A percentile compares a stretch with the other conserved stretches of the same genome.
Evolutionary conservation across 2,888 invertebrate genomes (phyloP).

Genomic region (Neocrepidodera transversa): DNA sequence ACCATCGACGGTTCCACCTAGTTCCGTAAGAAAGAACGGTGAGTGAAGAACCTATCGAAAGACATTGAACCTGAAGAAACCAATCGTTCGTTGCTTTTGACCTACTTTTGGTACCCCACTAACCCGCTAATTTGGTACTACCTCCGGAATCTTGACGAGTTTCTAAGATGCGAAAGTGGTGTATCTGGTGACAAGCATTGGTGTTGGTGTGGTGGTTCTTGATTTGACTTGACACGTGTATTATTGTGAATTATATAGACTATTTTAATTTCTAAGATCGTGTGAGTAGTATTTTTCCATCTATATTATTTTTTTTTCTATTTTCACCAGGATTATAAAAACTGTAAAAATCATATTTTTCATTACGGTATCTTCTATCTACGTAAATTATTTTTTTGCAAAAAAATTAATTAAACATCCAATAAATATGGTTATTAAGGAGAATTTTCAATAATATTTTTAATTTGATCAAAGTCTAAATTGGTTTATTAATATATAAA

Average conservation of each 20-base stretch:
- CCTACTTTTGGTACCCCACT: slow-evolving; percentile 27
- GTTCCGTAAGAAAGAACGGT: slow-evolving; percentile 7
- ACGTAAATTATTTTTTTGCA: too few species aligned
- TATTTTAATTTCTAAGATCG: too few species aligned
- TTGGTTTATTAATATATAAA: too few species aligned
- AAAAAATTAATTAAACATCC: too few species aligned
- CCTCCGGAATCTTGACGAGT: slow-evolving; percentile 26
- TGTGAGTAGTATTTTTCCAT: too few species aligned
- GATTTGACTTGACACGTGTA: slow-evolving; percentile 14
- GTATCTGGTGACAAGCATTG: slow-evolving; percentile 10
- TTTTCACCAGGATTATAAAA: too few species aligned
- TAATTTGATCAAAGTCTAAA: too few species aligned
- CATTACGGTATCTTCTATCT: too few species aligned
- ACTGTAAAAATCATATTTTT: too few species aligned
- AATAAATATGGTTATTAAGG: too few species aligned
- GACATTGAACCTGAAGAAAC: slow-evolving; percentile 5
- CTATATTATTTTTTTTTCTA: too few species aligned
- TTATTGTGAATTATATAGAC: neutral
- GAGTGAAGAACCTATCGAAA: neutral
- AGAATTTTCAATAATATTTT: too few species aligned
- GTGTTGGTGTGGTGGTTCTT: slow-evolving; percentile 7
- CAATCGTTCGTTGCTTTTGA: slow-evolving; percentile 5
- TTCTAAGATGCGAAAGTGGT: slow-evolving; percentile 27
- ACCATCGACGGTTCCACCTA: neutral
- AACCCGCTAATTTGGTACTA: slow-evolving; percentile 16